Percentiles rank a stretch among this genome's conserved stretches.
phyloP scores from a whole-genome alignment of 1,140 invertebrate species.

The Homalodisca vitripennis region DNA sequence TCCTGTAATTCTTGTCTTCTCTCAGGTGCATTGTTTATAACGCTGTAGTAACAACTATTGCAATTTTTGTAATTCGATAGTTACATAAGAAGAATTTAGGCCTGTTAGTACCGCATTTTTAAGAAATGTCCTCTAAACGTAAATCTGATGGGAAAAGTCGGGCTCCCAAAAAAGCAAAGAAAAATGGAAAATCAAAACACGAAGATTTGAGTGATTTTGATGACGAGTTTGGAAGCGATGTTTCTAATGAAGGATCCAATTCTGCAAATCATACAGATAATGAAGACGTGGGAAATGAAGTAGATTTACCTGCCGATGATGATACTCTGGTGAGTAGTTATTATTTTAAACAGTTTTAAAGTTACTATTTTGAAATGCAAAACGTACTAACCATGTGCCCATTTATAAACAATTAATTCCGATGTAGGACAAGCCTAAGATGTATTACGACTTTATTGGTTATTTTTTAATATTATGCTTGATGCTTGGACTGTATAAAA shows the following conservation, averaged over 20 bases:
- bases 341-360: neutral
- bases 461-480: neutral
- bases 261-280: slow-evolving; percentile 6
- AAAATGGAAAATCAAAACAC: slow-evolving; percentile 32
- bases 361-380: neutral
- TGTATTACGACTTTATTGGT: neutral
- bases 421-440: neutral
- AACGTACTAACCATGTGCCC: neutral
- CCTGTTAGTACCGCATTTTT: no score
- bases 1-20: no score
- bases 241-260: slow-evolving; percentile 34
- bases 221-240: slow-evolving; percentile 36
- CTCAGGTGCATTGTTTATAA: no score
- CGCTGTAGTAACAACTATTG: no score
- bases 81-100: no score
- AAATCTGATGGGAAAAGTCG: slow-evolving; percentile 30
- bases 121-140: slow-evolving; percentile 34
- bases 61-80: no score
- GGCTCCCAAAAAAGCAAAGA: slow-evolving; percentile 32
- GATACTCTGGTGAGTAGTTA: slow-evolving; percentile 26
- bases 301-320: slow-evolving; percentile 27
- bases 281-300: slow-evolving; percentile 21
- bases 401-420: no score
- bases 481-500: neutral
- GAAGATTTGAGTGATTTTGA: slow-evolving; percentile 37